Conservation (phyloP, 2,888 invertebrate species). For the Athrips mouffetella region DNA sequence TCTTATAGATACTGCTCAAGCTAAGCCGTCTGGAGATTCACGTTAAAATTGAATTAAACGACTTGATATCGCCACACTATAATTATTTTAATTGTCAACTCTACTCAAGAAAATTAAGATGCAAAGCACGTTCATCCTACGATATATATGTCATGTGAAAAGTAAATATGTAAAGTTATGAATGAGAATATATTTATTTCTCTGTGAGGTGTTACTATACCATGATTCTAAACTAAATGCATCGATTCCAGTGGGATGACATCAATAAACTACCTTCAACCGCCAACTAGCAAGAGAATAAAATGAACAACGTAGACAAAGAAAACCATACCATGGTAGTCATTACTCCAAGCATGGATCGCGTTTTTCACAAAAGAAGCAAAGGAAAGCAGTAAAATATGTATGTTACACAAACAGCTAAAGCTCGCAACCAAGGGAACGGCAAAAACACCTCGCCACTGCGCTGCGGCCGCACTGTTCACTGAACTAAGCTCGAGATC, state of each 20-base stretch:
- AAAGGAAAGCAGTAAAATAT: conserved; percentile 54
- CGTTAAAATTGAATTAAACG: no score
- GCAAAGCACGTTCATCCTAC: conserved; percentile 3
- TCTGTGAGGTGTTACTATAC: conserved; percentile 20
- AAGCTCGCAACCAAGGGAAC: conserved; percentile 66
- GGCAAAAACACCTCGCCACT: conserved; percentile 56
- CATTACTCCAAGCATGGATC: conserved; percentile 79
- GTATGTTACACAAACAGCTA: conserved; percentile 48
- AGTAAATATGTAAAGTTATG: conserved; percentile 15
- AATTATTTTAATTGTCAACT: no score
- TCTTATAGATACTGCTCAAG: no score
- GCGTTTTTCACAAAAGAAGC: conserved; percentile 68
- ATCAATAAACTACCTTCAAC: conserved; percentile 52
- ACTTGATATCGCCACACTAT: no score
- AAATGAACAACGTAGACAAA: conserved; percentile 68
- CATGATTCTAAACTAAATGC: conserved; percentile 25
- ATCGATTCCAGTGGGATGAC: conserved; percentile 36
- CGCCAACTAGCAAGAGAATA: conserved; percentile 53
- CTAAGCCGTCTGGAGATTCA: no score
- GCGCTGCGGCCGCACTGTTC: conserved; percentile 60
- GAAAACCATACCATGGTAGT: conserved; percentile 79
- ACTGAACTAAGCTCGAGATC: conserved; percentile 74
- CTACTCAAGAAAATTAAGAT: neutral
- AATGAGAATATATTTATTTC: conserved; percentile 19
- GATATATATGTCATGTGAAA: neutral